phyloP scores from a whole-genome alignment of 2,113 vertebrate species.

The Corynorhinus townsendii region DNA sequence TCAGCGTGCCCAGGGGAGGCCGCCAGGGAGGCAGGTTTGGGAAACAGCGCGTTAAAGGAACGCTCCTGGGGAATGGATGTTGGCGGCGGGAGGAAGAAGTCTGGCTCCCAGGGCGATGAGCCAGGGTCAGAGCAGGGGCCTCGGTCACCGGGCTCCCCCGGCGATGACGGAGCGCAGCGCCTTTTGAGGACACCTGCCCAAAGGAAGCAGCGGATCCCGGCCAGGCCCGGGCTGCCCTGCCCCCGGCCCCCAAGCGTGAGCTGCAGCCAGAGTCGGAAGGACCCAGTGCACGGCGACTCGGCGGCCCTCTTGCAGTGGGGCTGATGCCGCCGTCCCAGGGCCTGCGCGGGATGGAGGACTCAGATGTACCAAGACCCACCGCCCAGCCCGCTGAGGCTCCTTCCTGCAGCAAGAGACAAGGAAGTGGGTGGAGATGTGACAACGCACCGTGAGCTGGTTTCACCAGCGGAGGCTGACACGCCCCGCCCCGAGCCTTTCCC shows the following conservation, averaged over 20 bases:
- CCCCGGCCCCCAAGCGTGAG: rapidly evolving
- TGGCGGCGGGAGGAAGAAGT: not conserved
- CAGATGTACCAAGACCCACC: not conserved
- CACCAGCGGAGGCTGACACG: not conserved
- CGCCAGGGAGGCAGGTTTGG: too few species aligned
- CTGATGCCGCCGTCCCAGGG: not conserved
- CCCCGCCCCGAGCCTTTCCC: too few species aligned
- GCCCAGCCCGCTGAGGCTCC: rapidly evolving
- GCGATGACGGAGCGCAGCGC: rapidly evolving
- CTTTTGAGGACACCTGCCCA: not conserved
- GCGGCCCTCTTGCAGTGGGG: rapidly evolving
- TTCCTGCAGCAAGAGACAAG: not conserved
- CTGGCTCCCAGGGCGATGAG: rapidly evolving
- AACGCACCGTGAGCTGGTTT: not conserved
- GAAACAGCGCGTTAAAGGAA: not conserved
- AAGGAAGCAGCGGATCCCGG: not conserved
- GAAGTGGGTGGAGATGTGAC: not conserved
- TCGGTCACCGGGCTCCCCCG: not conserved
- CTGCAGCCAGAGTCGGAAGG: too few species aligned
- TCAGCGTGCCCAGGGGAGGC: not conserved
- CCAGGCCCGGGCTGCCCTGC: not conserved
- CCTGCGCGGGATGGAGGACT: not conserved
- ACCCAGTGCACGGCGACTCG: not conserved
- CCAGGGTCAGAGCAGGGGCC: not conserved
- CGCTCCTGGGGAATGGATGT: not conserved